A percentile compares a stretch with the other conserved stretches of the same genome.
Evolutionary conservation across 2,888 invertebrate genomes (phyloP).

Genomic region (Troides helena): DNA sequence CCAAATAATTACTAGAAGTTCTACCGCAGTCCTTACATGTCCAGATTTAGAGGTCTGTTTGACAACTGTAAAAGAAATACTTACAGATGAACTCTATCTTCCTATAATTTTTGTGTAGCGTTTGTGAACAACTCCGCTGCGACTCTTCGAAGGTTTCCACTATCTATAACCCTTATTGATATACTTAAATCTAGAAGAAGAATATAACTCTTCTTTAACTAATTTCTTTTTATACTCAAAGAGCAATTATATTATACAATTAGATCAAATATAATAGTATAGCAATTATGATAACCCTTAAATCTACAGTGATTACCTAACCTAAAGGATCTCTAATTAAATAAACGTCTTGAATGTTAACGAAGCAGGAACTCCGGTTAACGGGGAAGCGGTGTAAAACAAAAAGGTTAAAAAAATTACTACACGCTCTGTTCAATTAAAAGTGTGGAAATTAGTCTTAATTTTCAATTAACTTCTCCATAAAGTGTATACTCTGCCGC

Average conservation of each 20-base stretch:
- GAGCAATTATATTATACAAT: too few species aligned
- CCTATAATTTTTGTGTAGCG: too few species aligned
- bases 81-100: too few species aligned
- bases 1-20: not conserved
- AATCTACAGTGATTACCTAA: not conserved
- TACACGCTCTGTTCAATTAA: constrained; percentile 29
- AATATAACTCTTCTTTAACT: too few species aligned
- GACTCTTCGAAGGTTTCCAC: too few species aligned
- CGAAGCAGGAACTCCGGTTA: not conserved
- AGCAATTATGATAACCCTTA: not conserved
- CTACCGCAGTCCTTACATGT: too few species aligned
- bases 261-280: not conserved
- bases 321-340: not conserved
- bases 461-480: constrained; percentile 41
- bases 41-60: too few species aligned
- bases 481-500: constrained; percentile 32
- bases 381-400: not conserved
- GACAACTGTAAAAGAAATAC: too few species aligned
- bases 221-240: too few species aligned
- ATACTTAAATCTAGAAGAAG: too few species aligned
- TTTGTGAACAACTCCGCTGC: too few species aligned
- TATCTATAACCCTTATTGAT: too few species aligned
- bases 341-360: constrained; percentile 1
- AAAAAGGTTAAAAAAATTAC: constrained; percentile 6
- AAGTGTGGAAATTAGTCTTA: constrained; percentile 34